These are phyloP conservation scores for Bothrops alternatus DNA, from an alignment of 2,797 vertebrate species.

Conservation along the genomic window DNA sequence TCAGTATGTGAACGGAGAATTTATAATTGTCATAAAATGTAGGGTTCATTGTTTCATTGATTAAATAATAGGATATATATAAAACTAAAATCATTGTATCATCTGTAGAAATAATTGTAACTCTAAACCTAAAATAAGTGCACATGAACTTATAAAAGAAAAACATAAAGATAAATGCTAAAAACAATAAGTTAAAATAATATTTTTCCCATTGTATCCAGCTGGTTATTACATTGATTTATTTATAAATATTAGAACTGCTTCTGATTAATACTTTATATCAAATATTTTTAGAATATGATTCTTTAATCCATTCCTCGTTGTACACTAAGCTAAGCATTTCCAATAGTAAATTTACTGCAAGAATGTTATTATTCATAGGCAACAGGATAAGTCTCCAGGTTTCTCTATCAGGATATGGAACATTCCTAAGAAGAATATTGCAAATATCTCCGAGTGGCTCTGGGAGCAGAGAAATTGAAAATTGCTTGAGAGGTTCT, in stretches of 20 bases:
- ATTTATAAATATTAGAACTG: not conserved
- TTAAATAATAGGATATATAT: not conserved
- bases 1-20: not conserved
- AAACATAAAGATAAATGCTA: not conserved
- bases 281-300: not conserved
- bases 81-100: not conserved
- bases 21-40: not conserved
- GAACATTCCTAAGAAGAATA: not conserved
- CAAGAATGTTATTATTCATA: not conserved
- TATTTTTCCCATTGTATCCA: not conserved
- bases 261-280: not conserved
- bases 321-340: not conserved
- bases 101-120: not conserved
- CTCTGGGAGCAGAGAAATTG: not conserved
- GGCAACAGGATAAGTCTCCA: not conserved
- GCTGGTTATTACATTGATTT: not conserved
- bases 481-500: not conserved
- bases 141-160: not conserved
- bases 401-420: not conserved
- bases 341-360: not conserved
- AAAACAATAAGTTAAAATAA: not conserved
- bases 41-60: not conserved
- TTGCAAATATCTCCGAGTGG: not conserved
- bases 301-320: not conserved
- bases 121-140: not conserved